Conservation (phyloP, 2,797 vertebrate species). For the Tarsius wallacei region DNA sequence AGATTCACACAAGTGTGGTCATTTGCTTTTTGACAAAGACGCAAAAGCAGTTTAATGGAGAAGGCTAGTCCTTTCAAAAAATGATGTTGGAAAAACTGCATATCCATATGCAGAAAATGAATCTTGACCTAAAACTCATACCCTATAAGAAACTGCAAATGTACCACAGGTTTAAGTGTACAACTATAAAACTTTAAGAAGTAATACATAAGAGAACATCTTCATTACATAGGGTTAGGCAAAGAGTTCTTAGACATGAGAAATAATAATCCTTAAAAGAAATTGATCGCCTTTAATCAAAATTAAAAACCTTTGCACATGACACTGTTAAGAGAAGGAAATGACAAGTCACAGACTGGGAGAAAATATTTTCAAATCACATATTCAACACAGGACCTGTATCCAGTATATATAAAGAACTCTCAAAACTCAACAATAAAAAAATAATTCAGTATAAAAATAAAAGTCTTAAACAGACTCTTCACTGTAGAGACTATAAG, state of each 20-base stretch:
- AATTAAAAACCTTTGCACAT: conserved; percentile 36
- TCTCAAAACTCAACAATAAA: neutral
- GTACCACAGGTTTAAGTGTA: neutral
- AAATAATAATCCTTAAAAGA: conserved; percentile 41
- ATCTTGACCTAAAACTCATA: neutral
- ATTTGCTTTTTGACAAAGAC: conserved; percentile 41
- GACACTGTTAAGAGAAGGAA: conserved; percentile 34
- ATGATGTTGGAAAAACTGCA: conserved; percentile 30
- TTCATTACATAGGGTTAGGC: neutral
- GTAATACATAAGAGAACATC: neutral
- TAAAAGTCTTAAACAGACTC: neutral
- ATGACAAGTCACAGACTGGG: neutral
- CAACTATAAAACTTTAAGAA: conserved; percentile 50
- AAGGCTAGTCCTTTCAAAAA: conserved; percentile 51
- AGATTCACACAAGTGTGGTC: neutral
- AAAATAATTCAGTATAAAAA: conserved; percentile 48
- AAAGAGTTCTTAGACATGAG: conserved; percentile 41
- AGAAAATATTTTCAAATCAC: conserved; percentile 43
- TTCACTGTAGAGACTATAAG: neutral
- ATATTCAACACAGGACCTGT: neutral
- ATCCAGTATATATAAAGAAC: conserved; percentile 15
- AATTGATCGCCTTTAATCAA: conserved; percentile 5
- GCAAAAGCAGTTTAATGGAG: conserved; percentile 16
- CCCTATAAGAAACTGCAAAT: conserved; percentile 7
- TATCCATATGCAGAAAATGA: neutral